Evolutionary conservation across 2,797 vertebrate genomes (phyloP).

Genomic region (Spondyliosoma cantharus): DNA sequence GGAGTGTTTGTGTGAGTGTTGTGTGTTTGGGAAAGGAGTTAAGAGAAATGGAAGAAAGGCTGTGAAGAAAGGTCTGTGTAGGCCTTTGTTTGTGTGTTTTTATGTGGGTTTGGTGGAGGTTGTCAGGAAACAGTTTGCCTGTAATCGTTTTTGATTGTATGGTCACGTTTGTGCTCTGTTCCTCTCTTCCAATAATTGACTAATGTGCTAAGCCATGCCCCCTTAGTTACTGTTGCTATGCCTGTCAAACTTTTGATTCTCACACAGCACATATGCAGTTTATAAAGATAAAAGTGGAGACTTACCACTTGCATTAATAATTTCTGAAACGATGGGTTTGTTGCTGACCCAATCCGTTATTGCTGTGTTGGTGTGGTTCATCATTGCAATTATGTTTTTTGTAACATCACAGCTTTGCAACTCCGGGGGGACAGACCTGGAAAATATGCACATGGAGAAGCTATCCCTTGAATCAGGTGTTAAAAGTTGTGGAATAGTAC

Average conservation of each 20-base stretch:
- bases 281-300: conserved; percentile 1
- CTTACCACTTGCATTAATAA: neutral
- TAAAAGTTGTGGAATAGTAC: too few relatives aligned
- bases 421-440: too few relatives aligned
- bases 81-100: conserved; percentile 40
- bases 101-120: conserved; percentile 20
- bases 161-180: conserved; percentile 30
- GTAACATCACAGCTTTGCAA: too few relatives aligned
- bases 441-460: too few relatives aligned
- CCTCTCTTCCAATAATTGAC: conserved; percentile 23
- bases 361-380: too few relatives aligned
- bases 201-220: conserved; percentile 9
- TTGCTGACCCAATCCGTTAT: too few relatives aligned
- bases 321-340: neutral
- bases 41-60: conserved; percentile 39
- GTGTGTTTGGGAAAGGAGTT: conserved; percentile 47
- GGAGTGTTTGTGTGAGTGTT: conserved; percentile 22
- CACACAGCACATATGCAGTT: conserved; percentile 3
- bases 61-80: conserved; percentile 24
- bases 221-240: conserved; percentile 49
- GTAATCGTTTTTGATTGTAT: conserved; percentile 27
- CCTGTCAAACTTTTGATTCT: conserved; percentile 37
- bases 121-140: conserved; percentile 30
- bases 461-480: too few relatives aligned
- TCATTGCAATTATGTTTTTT: too few relatives aligned